Base-by-base conservation (phyloP, 2,113 vertebrate species). In the Motacilla alba region DNA sequence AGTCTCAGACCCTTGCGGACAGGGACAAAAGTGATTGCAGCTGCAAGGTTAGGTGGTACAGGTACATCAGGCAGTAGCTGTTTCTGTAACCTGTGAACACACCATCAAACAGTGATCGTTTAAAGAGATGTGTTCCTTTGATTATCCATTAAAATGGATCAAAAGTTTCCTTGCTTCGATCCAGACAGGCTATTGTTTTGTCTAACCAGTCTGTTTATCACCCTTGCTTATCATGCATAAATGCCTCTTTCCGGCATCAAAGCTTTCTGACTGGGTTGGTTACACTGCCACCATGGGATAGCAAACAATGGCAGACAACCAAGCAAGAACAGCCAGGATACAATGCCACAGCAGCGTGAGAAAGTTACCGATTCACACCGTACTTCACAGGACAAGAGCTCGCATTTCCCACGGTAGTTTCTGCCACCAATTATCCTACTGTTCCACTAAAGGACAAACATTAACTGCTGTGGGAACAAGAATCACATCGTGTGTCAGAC, bases 401-500 rank as follows among this genome's bases (percentile, higher is more conserved):
- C 94, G 15, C 93, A 92, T 98, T 98, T 99, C 98, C 98, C 98
- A 99, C 98, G 97, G 97, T 96, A 96, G 87, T 89, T 95, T 68
- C 93, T 97, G 84, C 89, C 95, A 86, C 94, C 90, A 98, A 96
- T 98, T 96, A 98, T 81, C 96, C 96, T 55, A 70, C 97, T 91
- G 75, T 87, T 95, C 87, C 97, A 97, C 85, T 93, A 39, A 83
- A 97, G 95, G 94, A 96, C 97, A 98, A 98, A 97, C 87, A 97
- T 87, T 94, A 97, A 94, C 90, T 90, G 94, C 96, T 95, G 96
- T 98, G 98, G 98, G 98, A 99, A 98, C 96, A 95, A 87, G 96
- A 94, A 95, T 77, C 95, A 91, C 55, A 86, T 83, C 49, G 14
- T 59, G 75, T 79, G 94, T 94, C 96, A 94, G 72, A 93, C 50